phyloP scores from a whole-genome alignment of 2,888 invertebrate species.

The Gibbula magus region DNA sequence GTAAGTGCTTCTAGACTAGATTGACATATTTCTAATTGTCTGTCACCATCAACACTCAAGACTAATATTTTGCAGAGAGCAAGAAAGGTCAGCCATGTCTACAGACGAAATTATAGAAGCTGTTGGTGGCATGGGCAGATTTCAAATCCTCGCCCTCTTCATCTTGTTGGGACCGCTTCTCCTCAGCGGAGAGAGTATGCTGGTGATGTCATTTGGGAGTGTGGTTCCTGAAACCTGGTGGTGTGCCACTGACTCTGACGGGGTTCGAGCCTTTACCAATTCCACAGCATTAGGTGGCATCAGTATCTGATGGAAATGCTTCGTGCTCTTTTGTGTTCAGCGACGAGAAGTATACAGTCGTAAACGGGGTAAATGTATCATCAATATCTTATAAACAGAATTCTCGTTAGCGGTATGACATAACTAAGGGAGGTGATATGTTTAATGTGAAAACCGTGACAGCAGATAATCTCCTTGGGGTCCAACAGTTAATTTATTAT shows the following conservation, averaged over 20 bases:
- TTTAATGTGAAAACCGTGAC: too few relatives aligned
- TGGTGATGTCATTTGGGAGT: conserved; percentile 3
- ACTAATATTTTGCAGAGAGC: too few relatives aligned
- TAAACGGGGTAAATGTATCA: background rate
- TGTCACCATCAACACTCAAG: too few relatives aligned
- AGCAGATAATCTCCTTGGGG: too few relatives aligned
- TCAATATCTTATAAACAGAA: too few relatives aligned
- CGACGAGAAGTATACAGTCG: background rate
- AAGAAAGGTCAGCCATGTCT: background rate
- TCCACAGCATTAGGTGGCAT: background rate
- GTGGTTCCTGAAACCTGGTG: background rate
- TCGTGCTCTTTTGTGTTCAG: background rate
- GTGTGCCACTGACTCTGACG: background rate
- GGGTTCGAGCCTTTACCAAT: background rate
- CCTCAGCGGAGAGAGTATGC: background rate
- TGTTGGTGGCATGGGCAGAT: background rate
- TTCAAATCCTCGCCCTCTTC: background rate
- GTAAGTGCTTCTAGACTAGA: too few relatives aligned
- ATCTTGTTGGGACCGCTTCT: background rate
- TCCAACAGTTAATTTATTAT: too few relatives aligned
- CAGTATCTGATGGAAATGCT: background rate
- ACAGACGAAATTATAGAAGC: background rate
- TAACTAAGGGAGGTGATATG: too few relatives aligned
- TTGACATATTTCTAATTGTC: too few relatives aligned
- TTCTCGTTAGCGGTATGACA: too few relatives aligned